Base-by-base conservation (phyloP, 2,888 invertebrate species). In the Epirrita christyi region DNA sequence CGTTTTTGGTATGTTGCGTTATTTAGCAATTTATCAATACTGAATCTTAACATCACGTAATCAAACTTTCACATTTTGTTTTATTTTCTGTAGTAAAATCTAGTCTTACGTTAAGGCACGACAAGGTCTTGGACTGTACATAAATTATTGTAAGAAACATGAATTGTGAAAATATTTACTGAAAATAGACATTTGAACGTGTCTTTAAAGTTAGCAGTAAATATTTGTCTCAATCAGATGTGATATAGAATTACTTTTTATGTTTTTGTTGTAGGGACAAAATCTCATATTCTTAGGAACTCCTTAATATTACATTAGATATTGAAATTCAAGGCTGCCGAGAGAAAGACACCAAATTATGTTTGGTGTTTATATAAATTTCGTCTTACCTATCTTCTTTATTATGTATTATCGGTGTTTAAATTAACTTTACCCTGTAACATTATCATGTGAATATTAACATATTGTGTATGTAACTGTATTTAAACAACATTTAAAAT, bases 81-180 rank as follows among this genome's bases (percentile, higher is more conserved):
- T 71, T 83, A 78, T 83, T 81, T 74, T 84, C 79, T 78, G 83
- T 88, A 88, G 91, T 89, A 89, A 90, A 91, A 83, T 92, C 91
- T 92, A 92, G 91, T 92, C 91, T 88, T 91, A 90, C 80, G 80
- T 87, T 90, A 90, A 88, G 89, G 85, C 85, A 81, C 81, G 78
- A 80, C 80, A 81, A 78, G 78, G 83, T 86, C 84, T 87, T 83
- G 80, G 78, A 85, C 80, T 91, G 88, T 91, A 88, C 71, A 88
- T 91, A 90, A 74, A 80, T 76, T 79, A 79, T 77, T 81, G 71
- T 85, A 85, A 81, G 81, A 68, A 73, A 76, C 83, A 83, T 78
- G 75, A 77, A 76, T 85, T 86, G 85, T 75, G 75, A 75, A 70
- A 80, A 80, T 82, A 81, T 88, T 86, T 81, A 81, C 82, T 83